A percentile compares a stretch with the other conserved stretches of the same genome.
Evolutionary conservation across 1,140 invertebrate species (phyloP).

Genomic region (Drosophila asahinai): DNA sequence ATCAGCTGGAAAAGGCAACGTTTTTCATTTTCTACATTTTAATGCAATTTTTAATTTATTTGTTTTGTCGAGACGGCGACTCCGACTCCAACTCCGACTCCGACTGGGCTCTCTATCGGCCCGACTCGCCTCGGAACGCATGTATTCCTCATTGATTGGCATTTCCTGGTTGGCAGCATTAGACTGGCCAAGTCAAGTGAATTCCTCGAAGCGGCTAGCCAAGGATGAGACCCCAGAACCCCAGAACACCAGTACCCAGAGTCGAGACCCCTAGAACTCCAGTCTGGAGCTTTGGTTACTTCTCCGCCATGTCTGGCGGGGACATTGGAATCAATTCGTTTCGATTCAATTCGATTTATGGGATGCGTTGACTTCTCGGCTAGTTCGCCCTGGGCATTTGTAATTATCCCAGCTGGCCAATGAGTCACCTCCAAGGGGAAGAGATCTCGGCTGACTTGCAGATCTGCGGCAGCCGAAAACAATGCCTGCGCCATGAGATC

Average conservation of each 20-base stretch:
- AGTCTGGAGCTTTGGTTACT: constrained; percentile 16
- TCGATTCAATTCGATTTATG: constrained; percentile 4
- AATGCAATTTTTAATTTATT: constrained; percentile 84
- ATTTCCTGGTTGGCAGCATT: constrained; percentile 83
- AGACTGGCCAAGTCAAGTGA: constrained; percentile 79
- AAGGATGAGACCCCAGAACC: constrained; percentile 47
- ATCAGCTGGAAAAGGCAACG: constrained; percentile 80
- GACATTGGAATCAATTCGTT: constrained; percentile 11
- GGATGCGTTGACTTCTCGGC: constrained; percentile 20
- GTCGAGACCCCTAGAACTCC: constrained; percentile 4
- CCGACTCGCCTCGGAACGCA: constrained; percentile 54
- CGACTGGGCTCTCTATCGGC: constrained; percentile 32
- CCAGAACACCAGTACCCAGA: neutral
- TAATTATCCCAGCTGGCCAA: constrained; percentile 56
- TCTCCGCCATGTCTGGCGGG: neutral
- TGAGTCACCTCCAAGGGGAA: constrained; percentile 40
- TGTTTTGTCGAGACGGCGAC: constrained; percentile 65
- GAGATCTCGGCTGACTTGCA: constrained; percentile 72
- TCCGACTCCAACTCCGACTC: constrained; percentile 23
- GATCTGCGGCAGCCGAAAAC: constrained; percentile 36
- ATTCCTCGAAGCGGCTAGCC: constrained; percentile 69
- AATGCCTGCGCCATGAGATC: constrained; percentile 66
- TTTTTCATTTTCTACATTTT: constrained; percentile 84
- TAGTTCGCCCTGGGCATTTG: constrained; percentile 26
- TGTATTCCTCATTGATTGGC: constrained; percentile 82